Conservation (phyloP, 2,113 vertebrate genomes). For the Tautogolabrus adspersus region DNA sequence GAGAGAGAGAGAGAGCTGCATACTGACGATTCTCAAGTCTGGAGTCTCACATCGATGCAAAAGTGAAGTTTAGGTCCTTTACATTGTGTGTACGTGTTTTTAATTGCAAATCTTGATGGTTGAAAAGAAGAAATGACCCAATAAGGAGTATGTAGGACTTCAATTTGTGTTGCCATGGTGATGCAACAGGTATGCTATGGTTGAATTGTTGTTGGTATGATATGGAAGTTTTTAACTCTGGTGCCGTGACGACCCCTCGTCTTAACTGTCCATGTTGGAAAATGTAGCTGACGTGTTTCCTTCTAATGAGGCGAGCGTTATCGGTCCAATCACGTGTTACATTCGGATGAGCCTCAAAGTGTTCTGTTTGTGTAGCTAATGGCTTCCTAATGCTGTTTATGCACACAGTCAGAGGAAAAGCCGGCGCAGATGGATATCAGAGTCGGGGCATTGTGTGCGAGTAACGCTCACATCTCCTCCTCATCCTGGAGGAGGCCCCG, state of each 20-base stretch:
- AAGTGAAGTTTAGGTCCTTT: no score
- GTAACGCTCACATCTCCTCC: conserved; percentile 44
- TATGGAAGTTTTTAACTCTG: conserved; percentile 2
- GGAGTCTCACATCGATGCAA: no score
- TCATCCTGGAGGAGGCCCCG: conserved; percentile 61
- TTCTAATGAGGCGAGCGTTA: conserved; percentile 60
- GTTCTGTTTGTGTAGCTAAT: conserved; percentile 80
- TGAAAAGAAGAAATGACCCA: no score
- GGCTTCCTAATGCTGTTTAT: conserved; percentile 79
- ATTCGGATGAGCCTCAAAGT: conserved; percentile 69
- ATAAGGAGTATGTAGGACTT: no score
- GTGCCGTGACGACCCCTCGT: background rate
- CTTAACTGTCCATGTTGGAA: conserved; percentile 24
- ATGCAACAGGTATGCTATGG: no score
- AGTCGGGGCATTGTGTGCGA: conserved; percentile 56
- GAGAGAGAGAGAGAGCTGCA: no score
- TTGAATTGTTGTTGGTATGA: no score
- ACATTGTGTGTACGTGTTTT: no score
- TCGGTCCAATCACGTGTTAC: conserved; percentile 60
- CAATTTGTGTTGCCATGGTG: no score
- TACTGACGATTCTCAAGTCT: no score
- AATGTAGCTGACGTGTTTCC: conserved; percentile 28
- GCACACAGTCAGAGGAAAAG: conserved; percentile 74
- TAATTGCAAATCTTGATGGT: no score
- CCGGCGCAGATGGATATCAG: conserved; percentile 71